A percentile compares a stretch with the other conserved stretches of the same genome.
Evolutionary conservation across 2,113 vertebrate genomes (phyloP).

Genomic region (Daboia siamensis): DNA sequence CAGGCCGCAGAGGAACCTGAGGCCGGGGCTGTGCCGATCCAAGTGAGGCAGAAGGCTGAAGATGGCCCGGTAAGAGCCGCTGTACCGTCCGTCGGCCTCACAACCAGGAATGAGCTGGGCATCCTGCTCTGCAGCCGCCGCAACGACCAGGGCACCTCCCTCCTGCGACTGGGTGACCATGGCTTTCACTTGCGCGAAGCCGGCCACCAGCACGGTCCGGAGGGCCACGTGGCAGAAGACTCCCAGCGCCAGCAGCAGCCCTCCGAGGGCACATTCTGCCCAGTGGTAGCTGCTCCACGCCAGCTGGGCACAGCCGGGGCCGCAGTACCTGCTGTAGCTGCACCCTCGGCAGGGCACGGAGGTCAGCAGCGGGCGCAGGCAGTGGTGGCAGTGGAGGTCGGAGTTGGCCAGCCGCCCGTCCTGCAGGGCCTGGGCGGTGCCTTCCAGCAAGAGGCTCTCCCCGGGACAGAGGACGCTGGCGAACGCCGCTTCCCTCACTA

Average conservation of each 20-base stretch:
- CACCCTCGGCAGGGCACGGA: conserved; percentile 79
- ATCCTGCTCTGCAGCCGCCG: not conserved
- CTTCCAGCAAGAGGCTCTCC: conserved; percentile 39
- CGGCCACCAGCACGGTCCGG: conserved; percentile 79
- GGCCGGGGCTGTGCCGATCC: conserved; percentile 69
- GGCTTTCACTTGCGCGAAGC: conserved; percentile 65
- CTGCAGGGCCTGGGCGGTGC: conserved; percentile 26
- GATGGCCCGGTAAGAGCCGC: conserved; percentile 75
- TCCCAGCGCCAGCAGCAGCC: conserved; percentile 75
- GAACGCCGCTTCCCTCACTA: conserved; percentile 85
- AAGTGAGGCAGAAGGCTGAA: conserved; percentile 82
- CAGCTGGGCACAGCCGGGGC: conserved; percentile 67
- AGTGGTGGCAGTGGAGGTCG: conserved; percentile 83
- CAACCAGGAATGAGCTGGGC: conserved; percentile 52
- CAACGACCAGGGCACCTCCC: not conserved
- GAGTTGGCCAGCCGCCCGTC: conserved; percentile 52
- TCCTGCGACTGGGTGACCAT: conserved; percentile 22
- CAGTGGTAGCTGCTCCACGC: conserved; percentile 86
- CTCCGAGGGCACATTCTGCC: conserved; percentile 81
- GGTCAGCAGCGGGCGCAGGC: conserved; percentile 71
- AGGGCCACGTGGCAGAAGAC: conserved; percentile 84
- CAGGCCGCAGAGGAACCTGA: conserved; percentile 79
- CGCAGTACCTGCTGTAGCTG: conserved; percentile 86
- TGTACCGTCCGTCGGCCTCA: conserved; percentile 53
- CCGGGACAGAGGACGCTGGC: conserved; percentile 83